Base-by-base conservation (phyloP, 1,140 invertebrate genomes). In the Pseudomyrmex flavicornis region DNA sequence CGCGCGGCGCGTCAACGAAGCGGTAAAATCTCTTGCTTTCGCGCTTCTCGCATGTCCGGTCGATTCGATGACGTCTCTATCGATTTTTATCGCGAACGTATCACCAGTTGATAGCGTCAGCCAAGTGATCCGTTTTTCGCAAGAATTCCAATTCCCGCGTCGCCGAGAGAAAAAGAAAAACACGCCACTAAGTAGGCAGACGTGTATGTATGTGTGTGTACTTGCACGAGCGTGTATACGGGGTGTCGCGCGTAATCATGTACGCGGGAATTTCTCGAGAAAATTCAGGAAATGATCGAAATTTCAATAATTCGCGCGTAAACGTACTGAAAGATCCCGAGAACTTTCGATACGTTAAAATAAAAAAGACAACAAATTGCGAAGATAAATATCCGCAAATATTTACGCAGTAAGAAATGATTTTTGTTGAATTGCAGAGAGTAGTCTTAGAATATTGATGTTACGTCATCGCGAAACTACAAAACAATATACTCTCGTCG, bases 101-200 rank as follows among this genome's bases (percentile, higher is more conserved):
- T 56, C 63, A 56, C 26, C 26, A 26, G 26, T 2, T 0, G 26
- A 26, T 26, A 26, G 68, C 63, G 63, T 20, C 22, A 79, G 76
- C 52, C 59, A 76, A 76, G 82, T 69, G 59, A 88, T 85, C 76
- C 61, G 50, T 72, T 66, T 35, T 35, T 61, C 44, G 12, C 20
- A 88, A 56, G 44, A 85, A 85, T 88, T 88, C 66, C 59, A 65
- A 82, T 82, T 88, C 46, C 76, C 44, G 62, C 63, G 74, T 15
- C 10, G 63, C n/a, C 50, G 75, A 59, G 54, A 70, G 52, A 70
- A 26, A 79, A 65, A 69, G 63, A 79, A 63, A 35, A 13, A 46
- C 8, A 48, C 44, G 65, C 20, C 44, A 59, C 44, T 79, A 76
- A 76, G 63, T 65, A 79, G 20, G 12, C 35, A 83, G 62, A 46